Base-by-base conservation (phyloP, 2,113 vertebrate species). In the Cheilinus undulatus region DNA sequence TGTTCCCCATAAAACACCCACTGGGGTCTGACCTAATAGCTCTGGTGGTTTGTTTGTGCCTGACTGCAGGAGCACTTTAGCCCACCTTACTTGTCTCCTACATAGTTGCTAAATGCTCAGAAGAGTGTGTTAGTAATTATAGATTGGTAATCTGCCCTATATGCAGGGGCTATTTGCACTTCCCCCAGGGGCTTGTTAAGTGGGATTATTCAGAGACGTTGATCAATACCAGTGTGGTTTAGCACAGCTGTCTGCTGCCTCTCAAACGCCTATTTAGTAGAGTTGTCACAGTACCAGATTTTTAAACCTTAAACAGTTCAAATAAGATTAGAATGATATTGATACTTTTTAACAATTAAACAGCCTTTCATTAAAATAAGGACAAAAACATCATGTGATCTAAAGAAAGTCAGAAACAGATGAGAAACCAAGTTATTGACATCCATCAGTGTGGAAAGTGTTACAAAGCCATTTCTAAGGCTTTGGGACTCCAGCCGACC, bases 121-220 rank as follows among this genome's bases (percentile, higher is more conserved):
- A 68, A 27, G 66, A 53, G 27, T 28, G 24, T 40, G 23, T 27
- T 30, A n/a, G 59, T 69, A 61, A 68, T 53, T 69, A 45, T 42
- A 3, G 45, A 40, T 24, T 66, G 32, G 30, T 82, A 42, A 79
- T 76, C 52, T 50, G 45, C 65, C 22, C 63, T 64, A 53, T 60
- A 75, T 57, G 38, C 15, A 23, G 5, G 52, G 26, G 15, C 19
- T 74, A 2, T 67, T 70, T 77, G 54, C 30, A 11, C 30, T 14
- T 12, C 11, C 69, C 56, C 62, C 28, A 13, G 26, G 32, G 74
- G 26, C 19, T 27, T n/a, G 12, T 74, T 78, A 6, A 12, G 48
- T 20, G 19, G 30, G 73, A 62, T 84, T 63, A 76, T 46, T 50
- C 49, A 19, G 62, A 3, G 38, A 28, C 72, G 59, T 38, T 40